A percentile compares a stretch with the other conserved stretches of the same genome.
These are phyloP conservation scores for Zaprionus ornatus DNA, from an alignment of 1,140 invertebrate genomes.

Conservation along the genomic window DNA sequence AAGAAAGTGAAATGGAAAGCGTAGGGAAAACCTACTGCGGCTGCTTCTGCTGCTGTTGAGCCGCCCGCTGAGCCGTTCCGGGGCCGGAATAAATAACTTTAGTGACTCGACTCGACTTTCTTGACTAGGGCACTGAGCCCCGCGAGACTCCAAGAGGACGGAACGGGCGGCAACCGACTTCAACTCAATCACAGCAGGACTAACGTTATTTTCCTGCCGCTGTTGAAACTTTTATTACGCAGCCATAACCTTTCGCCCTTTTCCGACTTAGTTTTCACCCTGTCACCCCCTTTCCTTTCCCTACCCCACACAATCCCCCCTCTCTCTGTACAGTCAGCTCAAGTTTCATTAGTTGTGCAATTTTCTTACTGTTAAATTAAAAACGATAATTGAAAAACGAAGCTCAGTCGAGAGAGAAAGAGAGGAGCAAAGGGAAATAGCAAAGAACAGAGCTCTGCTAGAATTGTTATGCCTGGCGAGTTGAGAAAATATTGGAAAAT, in stretches of 20 bases:
- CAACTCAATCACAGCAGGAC: slow-evolving; percentile 78
- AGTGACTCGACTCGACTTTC: slow-evolving; percentile 40
- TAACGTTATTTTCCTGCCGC: slow-evolving; percentile 64
- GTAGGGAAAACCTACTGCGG: not conserved
- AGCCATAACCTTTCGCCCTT: slow-evolving; percentile 37
- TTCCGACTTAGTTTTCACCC: not conserved
- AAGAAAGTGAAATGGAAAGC: slow-evolving; percentile 7
- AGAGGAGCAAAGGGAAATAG: slow-evolving; percentile 5
- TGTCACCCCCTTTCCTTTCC: not conserved
- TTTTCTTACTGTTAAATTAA: slow-evolving; percentile 78
- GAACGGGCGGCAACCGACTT: slow-evolving; percentile 43
- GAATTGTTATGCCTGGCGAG: slow-evolving; percentile 16
- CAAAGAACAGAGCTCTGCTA: slow-evolving; percentile 16
- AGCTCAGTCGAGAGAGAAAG: slow-evolving; percentile 22
- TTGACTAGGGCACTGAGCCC: slow-evolving; percentile 27
- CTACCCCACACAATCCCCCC: not conserved
- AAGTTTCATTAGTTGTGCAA: slow-evolving; percentile 77
- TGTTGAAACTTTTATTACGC: slow-evolving; percentile 73
- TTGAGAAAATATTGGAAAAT: slow-evolving; percentile 74
- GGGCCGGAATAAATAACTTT: slow-evolving; percentile 58
- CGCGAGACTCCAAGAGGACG: slow-evolving; percentile 54
- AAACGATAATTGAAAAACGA: slow-evolving; percentile 83
- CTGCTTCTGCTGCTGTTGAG: slow-evolving; percentile 5
- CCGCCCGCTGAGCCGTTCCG: slow-evolving; percentile 44
- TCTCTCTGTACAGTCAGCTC: slow-evolving; percentile 26